These are phyloP conservation scores for Corbicula japonica DNA, from an alignment of 2,888 invertebrate species.

Conservation along the genomic window DNA sequence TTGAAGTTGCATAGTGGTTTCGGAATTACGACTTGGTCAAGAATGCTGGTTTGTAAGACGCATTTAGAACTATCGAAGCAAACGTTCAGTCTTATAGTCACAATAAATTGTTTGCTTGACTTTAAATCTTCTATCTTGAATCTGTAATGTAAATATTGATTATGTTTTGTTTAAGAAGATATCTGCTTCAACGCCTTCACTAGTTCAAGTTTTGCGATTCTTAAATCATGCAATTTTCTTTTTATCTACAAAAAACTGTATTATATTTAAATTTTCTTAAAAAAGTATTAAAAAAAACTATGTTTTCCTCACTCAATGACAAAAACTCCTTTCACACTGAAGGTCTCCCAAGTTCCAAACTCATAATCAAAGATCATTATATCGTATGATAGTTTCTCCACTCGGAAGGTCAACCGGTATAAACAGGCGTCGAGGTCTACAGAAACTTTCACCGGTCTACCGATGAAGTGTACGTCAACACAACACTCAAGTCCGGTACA, in stretches of 20 bases:
- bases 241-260: too few species aligned
- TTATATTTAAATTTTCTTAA: too few species aligned
- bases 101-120: conserved; percentile 32
- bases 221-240: too few species aligned
- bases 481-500: conserved; percentile 69
- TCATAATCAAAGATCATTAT: conserved; percentile 64
- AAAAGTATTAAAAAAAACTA: too few species aligned
- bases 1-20: conserved; percentile 57
- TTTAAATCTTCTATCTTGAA: conserved; percentile 35
- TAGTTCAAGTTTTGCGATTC: too few species aligned
- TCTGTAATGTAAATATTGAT: too few species aligned
- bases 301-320: conserved; percentile 14
- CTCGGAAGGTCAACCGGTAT: conserved; percentile 64
- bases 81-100: conserved; percentile 11
- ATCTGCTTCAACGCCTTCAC: too few species aligned
- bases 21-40: conserved; percentile 40
- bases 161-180: too few species aligned
- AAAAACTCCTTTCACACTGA: conserved; percentile 4
- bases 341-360: conserved; percentile 62
- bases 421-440: conserved; percentile 71
- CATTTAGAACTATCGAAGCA: conserved; percentile 38
- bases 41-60: conserved; percentile 18
- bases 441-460: conserved; percentile 60
- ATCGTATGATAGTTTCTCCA: conserved; percentile 66
- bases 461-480: conserved; percentile 53